Evolutionary conservation across 2,113 vertebrate species (phyloP), one percentile per base, ranked within the genome.

Genomic region (Symphodus melops): DNA sequence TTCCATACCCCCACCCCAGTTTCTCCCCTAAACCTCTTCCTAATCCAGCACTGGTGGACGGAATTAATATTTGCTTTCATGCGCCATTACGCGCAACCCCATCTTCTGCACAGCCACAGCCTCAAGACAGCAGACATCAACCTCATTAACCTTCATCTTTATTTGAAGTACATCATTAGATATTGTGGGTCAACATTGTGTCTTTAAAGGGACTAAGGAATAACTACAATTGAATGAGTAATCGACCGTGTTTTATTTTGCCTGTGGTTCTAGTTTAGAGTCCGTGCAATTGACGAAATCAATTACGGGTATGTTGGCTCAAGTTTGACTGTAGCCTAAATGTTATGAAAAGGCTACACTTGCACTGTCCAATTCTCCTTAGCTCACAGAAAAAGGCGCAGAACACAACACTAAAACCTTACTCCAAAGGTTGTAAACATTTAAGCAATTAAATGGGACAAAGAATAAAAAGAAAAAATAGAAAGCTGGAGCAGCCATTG

Each of bases 1-100:
- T 82, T 81, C 64, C 61, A n/a, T 68, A 44, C 81, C 75, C 63
- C 75, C 84, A 76, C 74, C 81, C 88, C 66, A 58, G 46, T 20
- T 58, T 44, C 53, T 76, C 20, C 5, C 23, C 55, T 68, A 46
- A 81, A 68, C 62, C 28, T 44, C 53, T 68, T 23, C 28, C 46
- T 81, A 78, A 85, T 72, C 65, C 54, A 52, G 41, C 28, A 58
- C 42, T 65, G 54, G 49, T 62, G 9, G 17, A 72, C 16, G 5
- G 53, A 73, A 25, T 71, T 72, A 54, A 68, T 68, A 68, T 66
- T 44, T 58, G 39, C 39, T 72, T 42, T 62, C 39, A 19, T 73
- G 82, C 75, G 60, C 42, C 57, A 51, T 85, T 80, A 82, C 68
- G 77, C 75, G 5, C 60, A 41, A 41, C 6, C 9, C 36, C 41